Base-by-base conservation (phyloP, 2,113 vertebrate species). In the Pelodiscus sinensis region DNA sequence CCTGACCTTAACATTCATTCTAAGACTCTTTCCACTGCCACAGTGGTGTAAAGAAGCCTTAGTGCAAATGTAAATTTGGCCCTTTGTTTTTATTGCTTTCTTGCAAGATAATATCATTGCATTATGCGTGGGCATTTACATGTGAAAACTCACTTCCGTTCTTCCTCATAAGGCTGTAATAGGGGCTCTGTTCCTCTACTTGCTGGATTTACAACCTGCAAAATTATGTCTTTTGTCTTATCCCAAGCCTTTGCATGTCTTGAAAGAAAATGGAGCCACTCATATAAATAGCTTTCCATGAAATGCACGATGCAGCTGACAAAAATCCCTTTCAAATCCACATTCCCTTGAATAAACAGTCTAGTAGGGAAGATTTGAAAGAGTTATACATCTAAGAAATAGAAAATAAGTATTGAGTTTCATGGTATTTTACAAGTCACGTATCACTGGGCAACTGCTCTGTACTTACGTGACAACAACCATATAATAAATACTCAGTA, bases 401-500 rank as follows among this genome's bases (percentile, higher is more conserved):
- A 21, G 1, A 81, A 86, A 80, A 79, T 27, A 94, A 84, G 71
- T 78, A 80, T 50, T 90, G 95, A 0, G 0, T 88, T 92, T 88
- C 54, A 55, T 16, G 83, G 5, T 19, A 3, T 73, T 95, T 94
- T 91, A 65, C 51, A 79, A 93, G 80, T 4, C 18, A 12, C 22
- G 3, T 75, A 75, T 93, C 35, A 60, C 25, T 62, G 51, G 54
- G 21, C 18, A 84, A 93, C 54, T 25, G 83, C 73, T 60, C 55
- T 75, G 18, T 77, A 58, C 29, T 93, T 92, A 75, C 1, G 1
- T 85, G 57, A 79, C 54, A 95, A 82, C 81, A 14, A 15, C 7
- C 83, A 27, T 44, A 3, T 65, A 84, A 77, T 31, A 95, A 94
- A 89, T 58, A 88, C 8, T 88, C 22, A 31, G 13, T 84, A 94